Evolutionary conservation across 2,888 invertebrate species (phyloP).

Genomic region (Drosophila anomelani): DNA sequence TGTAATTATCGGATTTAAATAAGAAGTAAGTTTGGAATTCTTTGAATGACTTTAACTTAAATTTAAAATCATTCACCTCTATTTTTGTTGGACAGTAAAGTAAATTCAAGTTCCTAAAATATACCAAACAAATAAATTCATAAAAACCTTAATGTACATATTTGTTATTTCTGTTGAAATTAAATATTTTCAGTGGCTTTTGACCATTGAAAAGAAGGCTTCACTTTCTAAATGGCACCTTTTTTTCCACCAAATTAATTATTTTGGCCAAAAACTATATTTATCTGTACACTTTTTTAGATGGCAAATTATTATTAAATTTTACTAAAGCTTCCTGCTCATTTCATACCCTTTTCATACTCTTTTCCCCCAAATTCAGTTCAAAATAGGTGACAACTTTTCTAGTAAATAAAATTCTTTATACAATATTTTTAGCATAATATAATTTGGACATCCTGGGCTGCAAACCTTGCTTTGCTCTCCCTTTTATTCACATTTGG

Average conservation of each 20-base stretch:
- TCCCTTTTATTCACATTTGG: conserved; percentile 18
- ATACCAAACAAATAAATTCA: not conserved
- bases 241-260: not conserved
- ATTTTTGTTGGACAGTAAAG: not conserved
- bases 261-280: too few relatives aligned
- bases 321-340: not conserved
- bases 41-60: not conserved
- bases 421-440: conserved; percentile 12
- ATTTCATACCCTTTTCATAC: not conserved
- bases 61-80: not conserved
- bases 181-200: too few relatives aligned
- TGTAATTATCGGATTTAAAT: not conserved
- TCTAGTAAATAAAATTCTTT: not conserved
- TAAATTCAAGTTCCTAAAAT: not conserved
- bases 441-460: conserved; percentile 28
- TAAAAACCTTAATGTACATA: not conserved
- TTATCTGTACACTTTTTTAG: not conserved
- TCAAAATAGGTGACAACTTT: not conserved
- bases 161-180: too few relatives aligned
- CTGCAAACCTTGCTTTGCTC: not conserved
- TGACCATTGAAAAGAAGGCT: too few relatives aligned
- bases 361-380: not conserved
- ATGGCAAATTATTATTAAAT: not conserved
- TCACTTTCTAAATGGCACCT: not conserved
- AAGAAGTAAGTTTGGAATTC: not conserved